These are phyloP conservation scores for Drosophila niveifrons DNA, from an alignment of 2,888 invertebrate genomes.

Conservation along the genomic window DNA sequence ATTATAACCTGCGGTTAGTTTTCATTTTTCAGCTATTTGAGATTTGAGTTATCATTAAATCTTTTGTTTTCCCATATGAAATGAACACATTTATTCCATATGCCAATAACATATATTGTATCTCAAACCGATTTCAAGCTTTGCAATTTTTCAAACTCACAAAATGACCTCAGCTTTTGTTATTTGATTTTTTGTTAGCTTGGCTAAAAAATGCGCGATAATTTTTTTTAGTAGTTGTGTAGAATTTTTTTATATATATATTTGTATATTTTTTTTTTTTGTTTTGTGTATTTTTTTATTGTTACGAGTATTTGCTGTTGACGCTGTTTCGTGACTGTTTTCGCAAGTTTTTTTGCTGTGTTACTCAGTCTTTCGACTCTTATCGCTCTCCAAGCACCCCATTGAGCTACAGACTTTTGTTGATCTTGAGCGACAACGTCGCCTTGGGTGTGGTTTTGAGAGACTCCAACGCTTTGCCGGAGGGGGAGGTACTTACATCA, in stretches of 20 bases:
- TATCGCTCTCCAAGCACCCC: slow-evolving; percentile 16
- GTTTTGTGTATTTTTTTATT: slow-evolving; percentile 21
- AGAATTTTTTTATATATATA: slow-evolving; percentile 50
- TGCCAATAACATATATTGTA: slow-evolving; percentile 34
- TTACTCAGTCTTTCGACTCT: slow-evolving; percentile 31
- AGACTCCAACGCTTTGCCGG: background rate
- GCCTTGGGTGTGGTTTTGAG: slow-evolving; percentile 62
- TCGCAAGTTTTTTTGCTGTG: slow-evolving; percentile 59
- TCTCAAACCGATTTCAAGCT: slow-evolving; percentile 31
- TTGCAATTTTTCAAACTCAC: slow-evolving; percentile 58
- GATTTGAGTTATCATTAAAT: slow-evolving; percentile 41
- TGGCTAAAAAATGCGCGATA: slow-evolving; percentile 53
- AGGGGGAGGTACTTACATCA: slow-evolving; percentile 45
- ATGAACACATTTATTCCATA: slow-evolving; percentile 27
- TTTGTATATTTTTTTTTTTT: slow-evolving; percentile 5
- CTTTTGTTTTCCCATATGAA: slow-evolving; percentile 45
- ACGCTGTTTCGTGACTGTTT: slow-evolving; percentile 71
- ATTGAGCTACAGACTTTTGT: slow-evolving; percentile 39
- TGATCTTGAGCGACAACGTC: slow-evolving; percentile 49
- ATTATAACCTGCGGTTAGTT: slow-evolving; percentile 62
- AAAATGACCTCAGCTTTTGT: slow-evolving; percentile 72
- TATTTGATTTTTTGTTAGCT: slow-evolving; percentile 23
- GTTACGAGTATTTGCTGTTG: slow-evolving; percentile 13
- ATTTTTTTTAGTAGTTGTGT: slow-evolving; percentile 49
- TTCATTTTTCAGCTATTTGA: slow-evolving; percentile 20